Base-by-base conservation (phyloP, 1,140 invertebrate species). In the Macrotrachela quadricornifera region DNA sequence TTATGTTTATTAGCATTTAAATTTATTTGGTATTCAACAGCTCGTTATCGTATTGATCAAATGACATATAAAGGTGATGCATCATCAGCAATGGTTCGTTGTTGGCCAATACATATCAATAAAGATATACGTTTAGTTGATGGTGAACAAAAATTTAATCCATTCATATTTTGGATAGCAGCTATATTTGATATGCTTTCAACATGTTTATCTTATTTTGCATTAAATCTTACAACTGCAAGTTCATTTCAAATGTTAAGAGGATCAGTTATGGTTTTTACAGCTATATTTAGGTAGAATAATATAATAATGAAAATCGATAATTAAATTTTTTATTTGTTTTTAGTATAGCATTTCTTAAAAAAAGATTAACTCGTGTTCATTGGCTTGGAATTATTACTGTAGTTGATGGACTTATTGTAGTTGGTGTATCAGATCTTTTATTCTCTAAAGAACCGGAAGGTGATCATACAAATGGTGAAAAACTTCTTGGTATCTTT, bases 171-270 rank as follows among this genome's bases (percentile, higher is more conserved):
- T 59, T 68, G 86, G 30, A 75, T 85, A 40, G 82, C 86, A 2
- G 82, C 85, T 6, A 67, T 86, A 58, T 82, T 82, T 65, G 85
- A 92, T 67, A 81, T 82, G 74, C 58, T 53, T 53, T 81, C 76
- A 11, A 85, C 84, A 12, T 82, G 83, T 1, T 74, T 82, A 12
- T 85, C 88, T 80, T 87, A 91, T 57, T 75, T 92, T 48, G 87
- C 85, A 10, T 71, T 95, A 15, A 90, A 78, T 61, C 68, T 95
- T 59, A 95, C 90, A 1, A 88, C 82, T 65, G 81, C 83, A 1
- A 88, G 84, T 51, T 90, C 85, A 63, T 94, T 91, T 66, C 88
- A 94, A 73, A 95, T 95, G 88, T 78, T 95, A 58, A 73, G 88
- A 74, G 85, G 84, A 52, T 79, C 87, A 56, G 80, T 91, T 0